Base-by-base conservation (phyloP, 1,140 invertebrate species). In the Laodelphax striatellus region DNA sequence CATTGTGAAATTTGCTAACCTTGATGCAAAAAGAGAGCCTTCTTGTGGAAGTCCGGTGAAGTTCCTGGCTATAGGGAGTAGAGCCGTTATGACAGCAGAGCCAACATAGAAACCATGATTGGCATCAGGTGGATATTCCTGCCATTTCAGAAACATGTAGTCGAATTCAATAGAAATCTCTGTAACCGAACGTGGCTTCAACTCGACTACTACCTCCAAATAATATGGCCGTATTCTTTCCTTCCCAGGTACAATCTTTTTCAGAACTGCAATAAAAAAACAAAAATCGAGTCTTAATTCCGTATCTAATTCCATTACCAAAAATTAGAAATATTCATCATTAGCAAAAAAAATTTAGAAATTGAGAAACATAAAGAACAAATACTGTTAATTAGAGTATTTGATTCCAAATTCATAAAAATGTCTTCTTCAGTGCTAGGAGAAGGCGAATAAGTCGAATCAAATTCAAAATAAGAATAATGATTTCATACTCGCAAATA, bases 101-200 rank as follows among this genome's bases (percentile, higher is more conserved):
- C 88, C 88, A 70, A 95, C 82, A 69, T 96, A 95, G 76, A 96
- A 97, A 0, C 96, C 97, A 77, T 98, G 94, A 81, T 98, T 97
- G 2, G 96, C 94, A 84, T 99, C 97, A 2, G 97, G 96, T 41
- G 95, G 95, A 77, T 98, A 98, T 76, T 98, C 95, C 69, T 95
- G 91, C 94, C 95, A 98, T 74, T 97, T 97, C 1, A 98, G 78
- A 70, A 98, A 94, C 21, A 92, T 85, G 74, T 92, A 92, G 71
- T 97, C 91, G 77, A 97, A 94, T 66, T 95, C 86, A 58, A 97
- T 82, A 11, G 83, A 88, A 52, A 98, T 80, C 62, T 86, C 83
- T 2, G 89, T 92, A 0, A 85, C 80, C 0, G 90, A 90, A 62
- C 82, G 80, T 0, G 91, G 79, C 14, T 91, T 90, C 59, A 98